Percentiles rank a stretch among this genome's conserved stretches.
phyloP scores from a whole-genome alignment of 2,797 vertebrate genomes.

The Enteromius mattozi region DNA sequence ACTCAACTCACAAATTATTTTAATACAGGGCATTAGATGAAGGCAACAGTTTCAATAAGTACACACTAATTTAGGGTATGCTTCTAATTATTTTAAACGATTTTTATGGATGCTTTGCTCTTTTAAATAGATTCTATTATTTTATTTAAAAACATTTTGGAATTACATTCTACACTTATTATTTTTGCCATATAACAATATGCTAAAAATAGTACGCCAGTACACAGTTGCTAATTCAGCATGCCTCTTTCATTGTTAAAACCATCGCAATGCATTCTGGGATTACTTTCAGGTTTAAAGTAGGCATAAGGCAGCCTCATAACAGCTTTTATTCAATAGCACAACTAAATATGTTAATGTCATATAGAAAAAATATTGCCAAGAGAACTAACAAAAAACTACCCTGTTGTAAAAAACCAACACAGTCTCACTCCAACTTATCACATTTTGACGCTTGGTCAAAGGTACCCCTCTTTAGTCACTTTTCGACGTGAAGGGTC shows the following conservation, averaged over 20 bases:
- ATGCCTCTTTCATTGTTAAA: neutral
- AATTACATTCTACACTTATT: neutral
- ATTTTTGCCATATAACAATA: neutral
- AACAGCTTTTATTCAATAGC: neutral
- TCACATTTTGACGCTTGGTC: no score
- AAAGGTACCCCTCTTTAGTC: no score
- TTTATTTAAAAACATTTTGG: neutral
- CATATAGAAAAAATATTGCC: neutral
- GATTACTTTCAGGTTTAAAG: neutral
- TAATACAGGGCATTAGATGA: neutral
- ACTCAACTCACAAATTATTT: neutral
- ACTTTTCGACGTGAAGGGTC: no score
- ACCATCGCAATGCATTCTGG: neutral
- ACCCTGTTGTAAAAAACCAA: no score
- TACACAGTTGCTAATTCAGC: neutral
- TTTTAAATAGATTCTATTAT: neutral
- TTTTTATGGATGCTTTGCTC: neutral
- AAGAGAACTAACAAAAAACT: neutral
- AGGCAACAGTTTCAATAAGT: neutral
- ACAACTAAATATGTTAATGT: neutral
- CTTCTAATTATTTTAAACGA: neutral
- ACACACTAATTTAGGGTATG: neutral
- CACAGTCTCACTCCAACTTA: no score
- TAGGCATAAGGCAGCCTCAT: neutral
- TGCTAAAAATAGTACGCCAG: neutral